These are phyloP conservation scores for Pachyuromys duprasi DNA, from an alignment of 2,797 vertebrate genomes.

Conservation along the genomic window DNA sequence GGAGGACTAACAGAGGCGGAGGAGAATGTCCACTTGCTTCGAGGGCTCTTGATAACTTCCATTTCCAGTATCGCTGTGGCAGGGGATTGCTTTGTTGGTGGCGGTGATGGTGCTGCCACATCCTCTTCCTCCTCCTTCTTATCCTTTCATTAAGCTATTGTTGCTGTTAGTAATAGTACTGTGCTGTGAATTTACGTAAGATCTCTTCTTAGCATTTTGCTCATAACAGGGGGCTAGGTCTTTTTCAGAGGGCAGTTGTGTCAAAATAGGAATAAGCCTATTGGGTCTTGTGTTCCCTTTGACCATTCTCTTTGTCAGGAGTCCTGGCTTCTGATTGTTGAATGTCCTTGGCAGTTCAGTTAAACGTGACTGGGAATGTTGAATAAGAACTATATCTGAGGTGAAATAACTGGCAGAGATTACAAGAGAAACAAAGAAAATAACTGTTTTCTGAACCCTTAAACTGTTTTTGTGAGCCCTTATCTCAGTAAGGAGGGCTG, in stretches of 20 bases:
- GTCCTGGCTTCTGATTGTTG: constrained; percentile 27
- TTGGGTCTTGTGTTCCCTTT: neutral
- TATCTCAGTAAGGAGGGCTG: constrained; percentile 14
- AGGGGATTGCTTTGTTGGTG: neutral
- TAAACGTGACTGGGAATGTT: constrained; percentile 47
- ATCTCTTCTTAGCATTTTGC: constrained; percentile 11
- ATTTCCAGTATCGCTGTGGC: accelerated
- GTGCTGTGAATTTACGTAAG: neutral
- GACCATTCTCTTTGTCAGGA: constrained; percentile 23
- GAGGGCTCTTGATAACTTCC: neutral
- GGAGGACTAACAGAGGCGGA: neutral
- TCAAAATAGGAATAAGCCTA: neutral
- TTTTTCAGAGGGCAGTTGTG: neutral
- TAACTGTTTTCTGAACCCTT: neutral
- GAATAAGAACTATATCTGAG: constrained; percentile 41
- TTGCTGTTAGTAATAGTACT: neutral
- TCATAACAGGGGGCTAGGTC: neutral
- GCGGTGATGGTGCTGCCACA: neutral
- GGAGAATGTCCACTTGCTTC: neutral
- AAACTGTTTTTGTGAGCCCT: neutral
- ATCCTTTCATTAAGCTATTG: neutral
- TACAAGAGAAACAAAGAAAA: constrained; percentile 60
- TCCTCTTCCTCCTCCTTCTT: neutral
- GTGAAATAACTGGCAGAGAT: constrained; percentile 4
- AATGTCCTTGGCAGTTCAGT: constrained; percentile 32